Evolutionary conservation across 2,113 vertebrate genomes (phyloP).

Genomic region (Shinisaurus crocodilurus): DNA sequence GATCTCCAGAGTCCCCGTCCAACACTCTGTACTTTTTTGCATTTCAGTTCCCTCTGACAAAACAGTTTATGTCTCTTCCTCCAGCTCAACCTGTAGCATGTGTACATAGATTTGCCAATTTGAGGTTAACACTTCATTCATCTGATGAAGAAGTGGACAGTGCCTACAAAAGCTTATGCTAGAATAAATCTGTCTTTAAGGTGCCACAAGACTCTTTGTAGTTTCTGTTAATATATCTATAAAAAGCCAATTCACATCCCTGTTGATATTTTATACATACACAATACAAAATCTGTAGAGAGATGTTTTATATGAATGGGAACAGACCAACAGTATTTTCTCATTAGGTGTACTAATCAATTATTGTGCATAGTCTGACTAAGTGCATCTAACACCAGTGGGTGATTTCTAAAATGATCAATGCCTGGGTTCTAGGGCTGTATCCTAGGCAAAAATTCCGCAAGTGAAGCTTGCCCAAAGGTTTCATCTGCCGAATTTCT

Average conservation of each 20-base stretch:
- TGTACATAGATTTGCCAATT: too few relatives aligned
- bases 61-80: too few relatives aligned
- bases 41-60: too few relatives aligned
- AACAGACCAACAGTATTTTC: not conserved
- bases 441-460: not conserved
- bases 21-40: too few relatives aligned
- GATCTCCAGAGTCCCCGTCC: too few relatives aligned
- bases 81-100: too few relatives aligned
- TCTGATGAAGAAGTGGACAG: too few relatives aligned
- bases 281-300: not conserved
- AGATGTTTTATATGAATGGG: not conserved
- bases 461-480: not conserved
- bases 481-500: not conserved
- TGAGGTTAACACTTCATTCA: too few relatives aligned
- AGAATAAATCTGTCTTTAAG: too few relatives aligned
- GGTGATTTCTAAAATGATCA: not conserved
- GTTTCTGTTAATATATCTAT: too few relatives aligned
- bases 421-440: not conserved
- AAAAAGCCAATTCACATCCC: not conserved
- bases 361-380: not conserved
- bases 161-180: too few relatives aligned
- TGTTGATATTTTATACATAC: not conserved
- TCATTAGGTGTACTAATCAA: not conserved
- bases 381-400: not conserved
- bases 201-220: too few relatives aligned